A percentile compares a stretch with the other conserved stretches of the same genome.
Evolutionary conservation across 1,140 invertebrate species (phyloP).

Genomic region (Stratiolaelaps scimitus): DNA sequence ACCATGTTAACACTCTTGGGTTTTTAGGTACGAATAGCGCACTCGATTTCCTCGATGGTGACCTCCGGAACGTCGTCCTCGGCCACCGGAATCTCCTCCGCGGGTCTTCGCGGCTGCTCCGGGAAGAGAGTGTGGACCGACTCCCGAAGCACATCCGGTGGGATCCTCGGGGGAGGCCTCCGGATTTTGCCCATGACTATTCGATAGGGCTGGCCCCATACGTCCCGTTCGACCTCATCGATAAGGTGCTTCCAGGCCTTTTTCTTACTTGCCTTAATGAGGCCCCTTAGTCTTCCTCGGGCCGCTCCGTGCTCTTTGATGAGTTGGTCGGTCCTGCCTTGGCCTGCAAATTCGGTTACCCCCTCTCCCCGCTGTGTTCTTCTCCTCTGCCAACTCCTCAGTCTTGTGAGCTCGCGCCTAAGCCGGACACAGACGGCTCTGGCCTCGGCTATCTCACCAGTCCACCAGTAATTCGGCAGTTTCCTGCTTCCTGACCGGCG

Average conservation of each 20-base stretch:
- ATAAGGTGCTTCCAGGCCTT: not conserved
- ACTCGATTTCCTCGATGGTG: not conserved
- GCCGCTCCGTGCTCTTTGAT: not conserved
- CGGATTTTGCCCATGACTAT: not conserved
- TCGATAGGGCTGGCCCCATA: not conserved
- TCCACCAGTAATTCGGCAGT: not conserved
- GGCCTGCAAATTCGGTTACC: not conserved
- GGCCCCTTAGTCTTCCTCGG: not conserved
- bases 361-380: not conserved
- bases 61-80: not conserved
- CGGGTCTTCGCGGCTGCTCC: not conserved
- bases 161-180: not conserved
- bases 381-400: not conserved
- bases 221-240: constrained; percentile 17
- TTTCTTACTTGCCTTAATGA: not conserved
- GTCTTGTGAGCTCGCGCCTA: not conserved
- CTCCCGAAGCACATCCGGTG: not conserved
- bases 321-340: too few relatives aligned
- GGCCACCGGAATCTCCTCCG: not conserved
- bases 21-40: too few relatives aligned
- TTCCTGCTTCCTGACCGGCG: not conserved
- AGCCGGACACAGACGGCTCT: not conserved
- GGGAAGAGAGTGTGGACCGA: not conserved
- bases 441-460: not conserved
- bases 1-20: too few relatives aligned